phyloP scores from a whole-genome alignment of 2,888 invertebrate genomes.

The Apamea sordens region DNA sequence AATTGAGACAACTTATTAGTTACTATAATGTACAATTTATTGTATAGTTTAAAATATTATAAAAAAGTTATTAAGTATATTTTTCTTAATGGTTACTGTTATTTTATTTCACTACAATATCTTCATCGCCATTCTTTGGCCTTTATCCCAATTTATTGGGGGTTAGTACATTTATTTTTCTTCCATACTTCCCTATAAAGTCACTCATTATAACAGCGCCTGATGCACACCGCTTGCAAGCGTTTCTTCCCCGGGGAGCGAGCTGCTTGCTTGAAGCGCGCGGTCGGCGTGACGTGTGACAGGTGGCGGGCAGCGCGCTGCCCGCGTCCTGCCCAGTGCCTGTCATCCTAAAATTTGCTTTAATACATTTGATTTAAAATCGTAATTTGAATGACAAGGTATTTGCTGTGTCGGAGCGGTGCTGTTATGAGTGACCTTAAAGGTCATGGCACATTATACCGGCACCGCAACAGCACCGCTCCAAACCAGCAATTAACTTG shows the following conservation, averaged over 20 bases:
- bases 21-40: conserved; percentile 25
- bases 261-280: too few species aligned
- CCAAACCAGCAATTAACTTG: too few species aligned
- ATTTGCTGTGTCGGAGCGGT: background rate
- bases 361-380: background rate
- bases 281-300: too few species aligned
- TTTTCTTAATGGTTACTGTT: conserved; percentile 1
- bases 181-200: background rate
- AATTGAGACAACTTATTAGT: conserved; percentile 21
- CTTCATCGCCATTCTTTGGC: background rate
- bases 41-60: conserved; percentile 6
- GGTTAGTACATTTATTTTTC: too few species aligned
- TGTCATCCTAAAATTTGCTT: background rate
- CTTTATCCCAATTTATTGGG: background rate
- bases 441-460: too few species aligned
- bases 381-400: background rate
- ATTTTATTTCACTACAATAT: conserved; percentile 27
- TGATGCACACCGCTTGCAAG: background rate
- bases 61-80: conserved; percentile 35
- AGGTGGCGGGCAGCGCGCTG: too few species aligned
- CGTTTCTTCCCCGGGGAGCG: background rate
- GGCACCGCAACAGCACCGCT: too few species aligned
- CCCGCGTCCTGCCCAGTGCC: too few species aligned
- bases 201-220: background rate
- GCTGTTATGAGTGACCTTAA: background rate